Evolutionary conservation across 2,888 invertebrate species (phyloP), one percentile per base, ranked within the genome.

Genomic region (Chalcis sispes): DNA sequence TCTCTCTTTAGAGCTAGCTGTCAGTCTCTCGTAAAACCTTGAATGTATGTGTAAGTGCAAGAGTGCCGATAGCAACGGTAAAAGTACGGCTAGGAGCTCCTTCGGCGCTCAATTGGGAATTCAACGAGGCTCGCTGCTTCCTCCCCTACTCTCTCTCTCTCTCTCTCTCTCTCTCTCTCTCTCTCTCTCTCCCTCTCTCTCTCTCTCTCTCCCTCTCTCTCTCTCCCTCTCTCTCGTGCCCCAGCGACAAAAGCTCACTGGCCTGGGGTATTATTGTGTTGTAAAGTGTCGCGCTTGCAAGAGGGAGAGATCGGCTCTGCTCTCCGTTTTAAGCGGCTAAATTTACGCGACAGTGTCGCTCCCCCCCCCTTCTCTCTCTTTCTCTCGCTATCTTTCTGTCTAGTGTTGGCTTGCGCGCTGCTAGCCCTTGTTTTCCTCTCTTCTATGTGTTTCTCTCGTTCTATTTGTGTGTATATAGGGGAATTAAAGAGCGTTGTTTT

Each of bases 401-500:
- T 20, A 52, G 15, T n/a, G 15, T 23, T 15, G 4, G 27, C 18
- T 32, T 15, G 52, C 32, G 32, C 32, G 32, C 32, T n/a, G n/a
- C n/a, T n/a, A n/a, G 32, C 32, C 32, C 32, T 8, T 8, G 52
- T 36, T 20, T 52, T 4, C n/a, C 29, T 20, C 64, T 29, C 32
- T 25, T 42, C 15, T 15, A 48, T 18, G 36, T 36, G 10, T 36
- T 36, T 36, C 36, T 36, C 10, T 36, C 32, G 23, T 50, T 29
- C 29, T 54, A 27, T 46, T 65, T 56, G 56, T 25, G 13, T 56
- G 42, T 32, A 27, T 42, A 48, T 13, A 23, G n/a, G 54, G 18
- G 58, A 58, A 48, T 58, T 69, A 58, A 69, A 69, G 46, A 69
- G 58, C 56, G 56, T 46, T n/a, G 58, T 32, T 58, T 69, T 69